Conservation (phyloP, 2,113 vertebrate species). For the Myotis brandtii region DNA sequence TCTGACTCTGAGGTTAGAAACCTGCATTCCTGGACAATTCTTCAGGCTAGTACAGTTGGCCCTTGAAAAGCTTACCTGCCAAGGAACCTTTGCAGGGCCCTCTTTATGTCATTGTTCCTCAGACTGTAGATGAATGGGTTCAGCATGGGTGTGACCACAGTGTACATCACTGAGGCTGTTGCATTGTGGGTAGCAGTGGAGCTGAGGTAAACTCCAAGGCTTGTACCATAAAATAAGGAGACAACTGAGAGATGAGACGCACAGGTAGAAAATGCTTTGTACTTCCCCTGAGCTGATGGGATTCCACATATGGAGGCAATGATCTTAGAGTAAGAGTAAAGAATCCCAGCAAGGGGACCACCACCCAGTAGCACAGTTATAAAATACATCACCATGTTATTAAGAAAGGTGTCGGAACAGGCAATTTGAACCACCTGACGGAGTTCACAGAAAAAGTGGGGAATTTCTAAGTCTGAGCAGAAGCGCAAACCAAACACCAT, state of each 20-base stretch:
- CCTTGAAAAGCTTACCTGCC: background rate
- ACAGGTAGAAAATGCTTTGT: no score
- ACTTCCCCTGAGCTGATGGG: no score
- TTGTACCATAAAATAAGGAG: no score
- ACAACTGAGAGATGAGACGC: no score
- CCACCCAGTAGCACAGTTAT: background rate
- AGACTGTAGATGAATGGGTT: constrained; percentile 53
- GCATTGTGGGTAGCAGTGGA: background rate
- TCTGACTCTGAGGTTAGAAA: background rate
- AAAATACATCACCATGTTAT: background rate
- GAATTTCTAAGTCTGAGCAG: constrained; percentile 13
- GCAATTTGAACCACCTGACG: background rate
- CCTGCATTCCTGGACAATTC: background rate
- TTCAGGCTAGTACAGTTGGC: background rate
- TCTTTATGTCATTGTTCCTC: constrained; percentile 46
- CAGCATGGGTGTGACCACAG: background rate
- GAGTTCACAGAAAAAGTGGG: background rate
- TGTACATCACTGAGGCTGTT: background rate
- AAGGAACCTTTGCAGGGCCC: background rate
- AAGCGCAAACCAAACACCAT: background rate
- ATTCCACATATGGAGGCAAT: background rate
- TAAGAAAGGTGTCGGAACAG: background rate
- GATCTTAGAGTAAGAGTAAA: background rate
- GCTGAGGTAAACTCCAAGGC: no score
- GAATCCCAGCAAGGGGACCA: background rate